Base-by-base conservation (phyloP, 2,888 invertebrate genomes). In the Pheosia gnoma region DNA sequence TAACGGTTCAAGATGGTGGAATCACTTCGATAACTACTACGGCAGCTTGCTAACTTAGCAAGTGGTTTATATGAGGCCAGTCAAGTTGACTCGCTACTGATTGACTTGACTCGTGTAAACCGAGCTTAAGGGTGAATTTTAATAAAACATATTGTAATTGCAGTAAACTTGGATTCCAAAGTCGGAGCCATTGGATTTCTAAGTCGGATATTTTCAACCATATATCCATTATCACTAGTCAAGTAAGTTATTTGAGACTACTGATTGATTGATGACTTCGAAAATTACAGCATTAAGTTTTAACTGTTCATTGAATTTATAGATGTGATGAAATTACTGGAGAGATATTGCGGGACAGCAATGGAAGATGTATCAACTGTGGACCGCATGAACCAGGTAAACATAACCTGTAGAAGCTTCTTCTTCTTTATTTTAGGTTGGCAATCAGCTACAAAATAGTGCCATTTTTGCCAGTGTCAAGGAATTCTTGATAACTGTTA, bases 141-240 rank as follows among this genome's bases (percentile, higher is more conserved):
- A 5, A 4, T 47, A n/a, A n/a, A 25, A 25, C 7, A 9, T 51
- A 4, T 47, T 8, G 70, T 47, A 51, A 61, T 95, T 95, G 62
- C 93, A 98, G 98, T 98, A 0, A 99, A 99, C 83, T 95, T 97
- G 77, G 97, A 98, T 81, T 97, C 97, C 70, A 97, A 95, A 78
- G 94, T 97, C 0, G 99, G 99, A 0, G 97, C 99, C 4, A 97
- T 99, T 58, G 99, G 99, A 3, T 99, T 98, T 82, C 93, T 98
- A 8, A 98, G 98, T 13, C 88, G 95, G 49, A 94, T 95, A 61
- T 89, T 92, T 25, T 87, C 91, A 0, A 91, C 89, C 0, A 86
- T 94, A 38, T 93, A 94, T 59, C 94, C 94, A 0, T 82, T 94
- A 0, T 87, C 86, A 45, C 80, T 94, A 68, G 92, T 94, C 68